A percentile compares a stretch with the other conserved stretches of the same genome.
Conservation (phyloP, 64 coral and sea anemone species). For the Dendronephthya gigantea region DNA sequence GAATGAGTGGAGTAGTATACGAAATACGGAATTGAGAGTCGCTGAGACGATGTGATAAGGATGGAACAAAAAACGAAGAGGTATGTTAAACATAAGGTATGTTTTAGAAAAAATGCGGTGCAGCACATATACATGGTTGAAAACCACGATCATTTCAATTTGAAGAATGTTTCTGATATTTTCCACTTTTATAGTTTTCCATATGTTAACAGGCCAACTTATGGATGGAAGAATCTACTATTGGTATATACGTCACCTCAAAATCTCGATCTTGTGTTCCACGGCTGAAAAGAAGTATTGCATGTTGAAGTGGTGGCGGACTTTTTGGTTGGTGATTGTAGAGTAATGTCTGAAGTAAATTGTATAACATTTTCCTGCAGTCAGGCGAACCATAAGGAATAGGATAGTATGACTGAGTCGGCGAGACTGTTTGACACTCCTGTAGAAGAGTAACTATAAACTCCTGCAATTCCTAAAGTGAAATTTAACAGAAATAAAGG, state of each 20-base stretch:
- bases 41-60: too few species aligned
- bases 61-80: too few species aligned
- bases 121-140: too few species aligned
- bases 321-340: background rate
- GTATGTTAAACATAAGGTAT: too few species aligned
- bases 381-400: background rate
- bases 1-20: too few species aligned
- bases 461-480: background rate
- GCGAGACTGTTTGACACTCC: background rate
- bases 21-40: too few species aligned
- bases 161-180: too few species aligned
- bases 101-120: too few species aligned
- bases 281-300: background rate
- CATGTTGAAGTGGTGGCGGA: constrained; percentile 5
- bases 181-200: too few species aligned
- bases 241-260: constrained; percentile 7
- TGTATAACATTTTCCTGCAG: background rate
- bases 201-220: too few species aligned
- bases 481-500: background rate
- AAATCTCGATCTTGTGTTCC: background rate
- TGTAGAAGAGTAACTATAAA: background rate
- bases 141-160: too few species aligned
- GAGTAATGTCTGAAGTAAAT: background rate
- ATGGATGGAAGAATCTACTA: background rate
- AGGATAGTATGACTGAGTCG: background rate